Evolutionary conservation across 2,113 vertebrate genomes (phyloP).

Genomic region (Prinia subflava): DNA sequence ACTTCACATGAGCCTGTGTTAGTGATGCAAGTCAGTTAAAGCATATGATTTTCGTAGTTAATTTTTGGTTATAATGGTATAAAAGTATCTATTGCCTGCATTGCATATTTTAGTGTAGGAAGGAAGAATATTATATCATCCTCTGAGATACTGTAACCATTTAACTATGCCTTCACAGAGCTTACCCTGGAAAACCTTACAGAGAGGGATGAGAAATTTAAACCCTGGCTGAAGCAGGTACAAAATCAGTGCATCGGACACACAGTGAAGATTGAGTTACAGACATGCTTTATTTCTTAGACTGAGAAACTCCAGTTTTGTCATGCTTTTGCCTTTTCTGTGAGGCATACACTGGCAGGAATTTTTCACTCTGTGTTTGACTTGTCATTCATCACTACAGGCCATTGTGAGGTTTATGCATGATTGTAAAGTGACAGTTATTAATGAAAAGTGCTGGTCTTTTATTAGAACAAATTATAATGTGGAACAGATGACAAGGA

Average conservation of each 20-base stretch:
- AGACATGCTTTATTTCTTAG: background rate
- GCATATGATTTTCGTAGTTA: background rate
- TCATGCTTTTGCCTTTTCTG: background rate
- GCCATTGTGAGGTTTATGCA: background rate
- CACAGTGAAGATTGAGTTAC: background rate
- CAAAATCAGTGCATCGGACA: background rate
- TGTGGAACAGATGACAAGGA: background rate
- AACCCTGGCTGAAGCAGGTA: background rate
- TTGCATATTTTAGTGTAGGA: background rate
- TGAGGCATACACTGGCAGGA: background rate
- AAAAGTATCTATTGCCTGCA: background rate
- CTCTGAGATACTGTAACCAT: background rate
- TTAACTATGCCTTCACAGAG: background rate
- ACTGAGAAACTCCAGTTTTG: background rate
- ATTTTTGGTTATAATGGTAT: background rate
- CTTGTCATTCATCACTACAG: background rate
- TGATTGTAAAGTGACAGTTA: background rate
- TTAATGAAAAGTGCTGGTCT: background rate
- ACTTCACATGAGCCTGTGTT: background rate
- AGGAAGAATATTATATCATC: background rate
- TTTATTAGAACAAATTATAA: background rate
- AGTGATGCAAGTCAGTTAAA: background rate
- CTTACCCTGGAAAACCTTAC: background rate
- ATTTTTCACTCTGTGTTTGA: background rate
- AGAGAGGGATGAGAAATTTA: background rate